Percentiles rank a stretch among this genome's conserved stretches.
phyloP scores from a whole-genome alignment of 2,888 invertebrate species.

The Tetanocera ferruginea region DNA sequence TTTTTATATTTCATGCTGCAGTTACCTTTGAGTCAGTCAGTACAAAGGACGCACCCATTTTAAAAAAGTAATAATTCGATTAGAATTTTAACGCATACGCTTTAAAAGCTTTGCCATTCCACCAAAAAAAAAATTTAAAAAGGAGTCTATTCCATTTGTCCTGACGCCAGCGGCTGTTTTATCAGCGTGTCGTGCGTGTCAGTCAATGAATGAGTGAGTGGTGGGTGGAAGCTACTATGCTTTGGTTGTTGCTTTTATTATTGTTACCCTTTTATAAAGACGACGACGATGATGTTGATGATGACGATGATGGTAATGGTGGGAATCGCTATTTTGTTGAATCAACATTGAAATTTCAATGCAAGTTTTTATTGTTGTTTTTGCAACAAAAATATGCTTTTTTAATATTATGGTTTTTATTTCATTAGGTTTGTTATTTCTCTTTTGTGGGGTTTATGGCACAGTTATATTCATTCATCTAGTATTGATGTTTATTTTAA shows the following conservation, averaged over 20 bases:
- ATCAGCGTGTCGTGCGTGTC: constrained; percentile 14
- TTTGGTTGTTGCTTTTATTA: neutral
- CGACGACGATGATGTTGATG: neutral
- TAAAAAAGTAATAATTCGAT: constrained; percentile 44
- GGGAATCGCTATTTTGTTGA: constrained; percentile 6
- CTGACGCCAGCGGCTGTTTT: constrained; percentile 32
- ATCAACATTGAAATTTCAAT: constrained; percentile 11
- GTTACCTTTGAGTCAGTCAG: neutral
- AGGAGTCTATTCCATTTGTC: neutral
- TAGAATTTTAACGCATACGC: constrained; percentile 47
- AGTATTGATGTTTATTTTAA: constrained; percentile 51
- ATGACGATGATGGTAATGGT: neutral
- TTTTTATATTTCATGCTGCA: neutral
- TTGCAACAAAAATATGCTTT: constrained; percentile 9
- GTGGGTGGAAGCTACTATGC: neutral
- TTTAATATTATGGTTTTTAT: neutral
- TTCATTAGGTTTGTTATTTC: constrained; percentile 14
- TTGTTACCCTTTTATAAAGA: neutral
- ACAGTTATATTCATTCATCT: neutral
- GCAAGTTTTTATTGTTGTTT: neutral
- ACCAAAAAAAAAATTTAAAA: neutral
- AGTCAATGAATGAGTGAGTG: neutral
- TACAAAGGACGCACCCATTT: constrained; percentile 1
- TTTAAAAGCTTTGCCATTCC: constrained; percentile 21
- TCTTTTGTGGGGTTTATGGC: neutral